A percentile compares a stretch with the other conserved stretches of the same genome.
Evolutionary conservation across 37 sponge, comb jelly and placozoan species (phyloP).

Genomic region (Axinella damicornis): DNA sequence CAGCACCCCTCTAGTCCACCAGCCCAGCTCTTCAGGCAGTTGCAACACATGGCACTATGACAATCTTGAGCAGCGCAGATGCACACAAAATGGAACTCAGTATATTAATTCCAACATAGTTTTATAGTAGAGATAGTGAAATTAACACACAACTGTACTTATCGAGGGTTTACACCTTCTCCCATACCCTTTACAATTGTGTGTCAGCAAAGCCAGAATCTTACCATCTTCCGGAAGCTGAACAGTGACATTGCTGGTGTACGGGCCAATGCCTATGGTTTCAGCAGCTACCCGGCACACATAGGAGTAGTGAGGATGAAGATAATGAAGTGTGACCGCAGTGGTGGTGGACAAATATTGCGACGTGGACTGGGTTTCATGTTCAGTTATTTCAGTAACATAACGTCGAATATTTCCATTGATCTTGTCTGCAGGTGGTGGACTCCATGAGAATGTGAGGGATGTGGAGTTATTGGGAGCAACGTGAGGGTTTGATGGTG

Average conservation of each 20-base stretch:
- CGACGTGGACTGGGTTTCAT: not conserved
- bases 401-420: not conserved
- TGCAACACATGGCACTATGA: no score
- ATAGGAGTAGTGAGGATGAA: conserved; percentile 48
- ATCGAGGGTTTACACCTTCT: no score
- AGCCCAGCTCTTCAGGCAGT: no score
- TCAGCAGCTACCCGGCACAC: conserved; percentile 29
- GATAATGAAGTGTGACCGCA: not conserved
- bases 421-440: not conserved
- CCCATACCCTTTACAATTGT: no score
- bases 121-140: no score
- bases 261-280: conserved; percentile 48
- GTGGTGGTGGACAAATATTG: not conserved
- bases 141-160: no score
- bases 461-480: not conserved
- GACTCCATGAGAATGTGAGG: not conserved
- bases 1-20: no score
- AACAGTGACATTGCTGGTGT: not conserved
- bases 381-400: not conserved
- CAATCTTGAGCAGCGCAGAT: no score
- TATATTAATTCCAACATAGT: no score
- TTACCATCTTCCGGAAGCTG: conserved; percentile 4
- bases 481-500: not conserved
- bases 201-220: not conserved
- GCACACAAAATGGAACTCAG: no score